Conservation (phyloP, 2,888 invertebrate species). For the Cephus rjabovi region DNA sequence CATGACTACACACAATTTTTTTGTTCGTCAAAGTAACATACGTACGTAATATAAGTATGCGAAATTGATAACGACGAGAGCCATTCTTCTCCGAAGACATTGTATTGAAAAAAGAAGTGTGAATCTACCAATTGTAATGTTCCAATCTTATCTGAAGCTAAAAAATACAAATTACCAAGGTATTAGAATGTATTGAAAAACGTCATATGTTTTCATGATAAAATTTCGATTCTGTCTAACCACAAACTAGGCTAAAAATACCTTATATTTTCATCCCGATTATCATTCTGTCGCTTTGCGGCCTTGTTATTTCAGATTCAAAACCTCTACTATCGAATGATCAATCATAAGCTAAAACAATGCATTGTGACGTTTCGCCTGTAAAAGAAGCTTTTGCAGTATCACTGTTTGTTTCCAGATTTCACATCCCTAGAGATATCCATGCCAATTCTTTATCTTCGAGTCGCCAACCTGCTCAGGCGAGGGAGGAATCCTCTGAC, state of each 20-base stretch:
- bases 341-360: not conserved
- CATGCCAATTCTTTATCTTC: not conserved
- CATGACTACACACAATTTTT: not conserved
- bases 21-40: not conserved
- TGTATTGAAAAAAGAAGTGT: not conserved
- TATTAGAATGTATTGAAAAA: not conserved
- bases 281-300: not conserved
- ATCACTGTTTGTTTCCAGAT: not conserved
- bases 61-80: not conserved
- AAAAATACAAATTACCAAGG: not conserved
- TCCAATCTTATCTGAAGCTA: not conserved
- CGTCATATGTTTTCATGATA: not conserved
- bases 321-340: not conserved
- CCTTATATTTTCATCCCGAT: not conserved
- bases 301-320: not conserved
- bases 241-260: not conserved
- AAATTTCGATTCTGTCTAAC: not conserved
- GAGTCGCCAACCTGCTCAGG: not conserved
- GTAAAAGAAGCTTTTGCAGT: not conserved
- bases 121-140: not conserved
- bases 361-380: not conserved
- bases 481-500: too few relatives aligned
- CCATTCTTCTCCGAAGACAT: not conserved
- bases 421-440: not conserved
- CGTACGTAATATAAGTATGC: not conserved